Evolutionary conservation across 2,113 vertebrate genomes (phyloP).

Genomic region (Physeter macrocephalus): DNA sequence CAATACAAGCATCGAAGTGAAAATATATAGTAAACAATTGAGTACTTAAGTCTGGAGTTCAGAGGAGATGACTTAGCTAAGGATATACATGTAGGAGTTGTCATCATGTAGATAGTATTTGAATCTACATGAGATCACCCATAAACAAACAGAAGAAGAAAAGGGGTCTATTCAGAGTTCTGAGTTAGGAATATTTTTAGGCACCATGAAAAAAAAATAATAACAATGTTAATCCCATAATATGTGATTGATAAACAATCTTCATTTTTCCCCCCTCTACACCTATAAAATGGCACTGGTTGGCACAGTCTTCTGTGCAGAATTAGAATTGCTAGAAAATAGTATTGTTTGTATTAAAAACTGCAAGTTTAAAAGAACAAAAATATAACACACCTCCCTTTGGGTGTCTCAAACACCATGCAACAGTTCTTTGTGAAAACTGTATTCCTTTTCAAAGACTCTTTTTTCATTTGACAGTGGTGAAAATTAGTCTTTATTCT

Average conservation of each 20-base stretch:
- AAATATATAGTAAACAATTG: neutral
- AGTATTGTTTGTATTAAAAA: neutral
- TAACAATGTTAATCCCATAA: neutral
- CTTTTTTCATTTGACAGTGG: neutral
- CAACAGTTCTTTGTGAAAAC: conserved; percentile 74
- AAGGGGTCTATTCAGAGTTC: neutral
- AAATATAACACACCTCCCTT: conserved; percentile 63
- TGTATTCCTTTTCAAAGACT: conserved; percentile 74
- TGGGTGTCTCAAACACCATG: conserved; percentile 70
- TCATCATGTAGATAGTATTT: neutral
- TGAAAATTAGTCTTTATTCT: conserved; percentile 67
- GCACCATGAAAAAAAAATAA: neutral
- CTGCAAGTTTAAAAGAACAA: conserved; percentile 63
- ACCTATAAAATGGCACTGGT: neutral
- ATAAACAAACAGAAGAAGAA: neutral
- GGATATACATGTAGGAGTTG: neutral
- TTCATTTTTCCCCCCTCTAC: neutral
- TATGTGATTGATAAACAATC: neutral
- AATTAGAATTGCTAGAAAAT: conserved; percentile 25
- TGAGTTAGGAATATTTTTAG: neutral
- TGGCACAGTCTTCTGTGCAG: conserved; percentile 11
- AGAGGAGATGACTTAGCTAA: neutral
- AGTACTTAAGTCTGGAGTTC: neutral
- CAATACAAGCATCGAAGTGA: neutral
- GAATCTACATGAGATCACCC: neutral